Evolutionary conservation across 53 echinoderm and acorn worm species (phyloP), one percentile per base, ranked within the genome.

Genomic region (Paelopatides confundens): DNA sequence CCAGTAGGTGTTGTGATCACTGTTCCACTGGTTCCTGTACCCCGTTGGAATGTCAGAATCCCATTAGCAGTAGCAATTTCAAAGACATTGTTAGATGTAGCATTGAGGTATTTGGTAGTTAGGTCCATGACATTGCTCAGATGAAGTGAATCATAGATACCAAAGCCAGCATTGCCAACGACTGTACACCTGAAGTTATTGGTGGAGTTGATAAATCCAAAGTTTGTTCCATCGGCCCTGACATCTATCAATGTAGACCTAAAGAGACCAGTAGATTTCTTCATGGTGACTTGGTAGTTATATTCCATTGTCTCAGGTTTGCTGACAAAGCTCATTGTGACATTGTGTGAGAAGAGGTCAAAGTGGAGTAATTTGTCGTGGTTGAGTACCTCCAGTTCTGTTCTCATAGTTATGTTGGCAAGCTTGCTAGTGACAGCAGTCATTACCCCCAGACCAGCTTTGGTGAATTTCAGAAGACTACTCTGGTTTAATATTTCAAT

Each of bases 401-500:
- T 89, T 48, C 36, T 86, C 31, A 85, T 35, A 21, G 87, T 90
- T 67, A 92, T 74, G 85, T 82, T 87, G 50, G 85, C 89, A 76
- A 94, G 31, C 37, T 33, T 86, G 31, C 79, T 95, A 71, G 70
- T 87, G 48, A 96, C 14, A 29, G 84, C 82, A 7, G 33, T 18
- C 32, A 30, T 53, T 31, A 14, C 54, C 28, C 53, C 58, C 18
- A 79, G 21, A 50, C 13, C 13, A 24, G 29, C 53, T 21, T 79
- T 31, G 51, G 14, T 21, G 29, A 79, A 30, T 4, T 29, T 71
- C 54, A 85, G 76, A 38, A 90, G 77, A 28, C 77, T 26, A 48
- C 23, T 77, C 50, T 77, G 77, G 31, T 77, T 50, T 8, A 31
- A 31, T 18, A 94, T 64, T 28, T 87, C 91, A 27, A 96, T 48